Conservation (phyloP, 1,140 invertebrate species). For the Gryllus bimaculatus region DNA sequence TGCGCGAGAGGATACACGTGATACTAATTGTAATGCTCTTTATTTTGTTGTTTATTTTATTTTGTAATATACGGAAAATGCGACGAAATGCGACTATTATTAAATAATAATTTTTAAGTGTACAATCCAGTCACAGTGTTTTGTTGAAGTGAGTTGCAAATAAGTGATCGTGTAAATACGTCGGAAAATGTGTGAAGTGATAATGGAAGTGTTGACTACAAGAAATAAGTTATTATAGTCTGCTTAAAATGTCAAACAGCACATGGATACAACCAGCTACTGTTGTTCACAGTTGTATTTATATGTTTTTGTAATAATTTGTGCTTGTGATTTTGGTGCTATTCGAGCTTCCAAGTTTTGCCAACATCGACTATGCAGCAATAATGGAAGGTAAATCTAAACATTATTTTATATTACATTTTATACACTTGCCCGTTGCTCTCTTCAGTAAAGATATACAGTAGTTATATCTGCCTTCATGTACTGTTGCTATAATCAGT, state of each 20-base stretch:
- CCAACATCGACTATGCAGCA: background rate
- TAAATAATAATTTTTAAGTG: background rate
- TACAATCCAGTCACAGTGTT: background rate
- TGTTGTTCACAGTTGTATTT: background rate
- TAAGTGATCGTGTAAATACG: background rate
- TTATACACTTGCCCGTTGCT: background rate
- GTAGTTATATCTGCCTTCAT: background rate
- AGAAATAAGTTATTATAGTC: background rate
- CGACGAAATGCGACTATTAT: background rate
- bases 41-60: background rate
- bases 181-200: background rate
- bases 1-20: background rate
- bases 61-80: background rate
- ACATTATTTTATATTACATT: background rate
- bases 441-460: background rate
- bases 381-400: background rate
- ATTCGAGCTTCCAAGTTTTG: background rate
- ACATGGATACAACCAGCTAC: background rate
- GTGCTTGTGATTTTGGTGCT: slow-evolving; percentile 3
- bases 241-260: background rate
- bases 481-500: background rate
- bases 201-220: background rate
- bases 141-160: background rate
- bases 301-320: background rate
- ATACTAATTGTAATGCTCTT: background rate